Conservation (phyloP, 2,797 vertebrate species). For the Caiman crocodilus region DNA sequence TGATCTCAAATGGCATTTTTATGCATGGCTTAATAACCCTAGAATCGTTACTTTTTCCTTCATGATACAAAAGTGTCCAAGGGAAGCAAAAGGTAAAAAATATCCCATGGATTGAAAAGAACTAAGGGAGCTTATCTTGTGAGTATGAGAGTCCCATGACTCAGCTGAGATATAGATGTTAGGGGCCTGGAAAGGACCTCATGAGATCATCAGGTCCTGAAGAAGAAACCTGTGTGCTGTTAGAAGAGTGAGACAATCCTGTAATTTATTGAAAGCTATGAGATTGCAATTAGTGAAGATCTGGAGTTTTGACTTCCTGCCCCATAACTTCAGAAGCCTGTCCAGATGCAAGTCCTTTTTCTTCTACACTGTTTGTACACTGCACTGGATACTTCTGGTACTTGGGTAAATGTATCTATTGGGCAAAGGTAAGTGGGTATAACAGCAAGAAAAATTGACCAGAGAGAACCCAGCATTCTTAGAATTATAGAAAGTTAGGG, state of each 20-base stretch:
- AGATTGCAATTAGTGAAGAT: conserved; percentile 76
- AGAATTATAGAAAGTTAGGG: too few species aligned
- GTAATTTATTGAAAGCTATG: conserved; percentile 67
- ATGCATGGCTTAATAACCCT: conserved; percentile 75
- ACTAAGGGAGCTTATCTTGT: conserved; percentile 72
- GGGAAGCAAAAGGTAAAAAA: conserved; percentile 66
- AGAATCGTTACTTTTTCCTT: conserved; percentile 68
- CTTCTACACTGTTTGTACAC: conserved; percentile 15
- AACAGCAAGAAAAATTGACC: background rate
- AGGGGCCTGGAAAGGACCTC: too few species aligned
- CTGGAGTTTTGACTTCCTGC: conserved; percentile 63
- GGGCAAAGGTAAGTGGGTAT: background rate
- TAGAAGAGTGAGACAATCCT: conserved; percentile 73
- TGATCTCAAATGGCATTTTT: conserved; percentile 71
- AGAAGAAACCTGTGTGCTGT: conserved; percentile 65
- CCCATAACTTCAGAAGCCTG: conserved; percentile 51
- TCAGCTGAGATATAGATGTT: conserved; percentile 54
- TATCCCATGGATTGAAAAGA: conserved; percentile 74
- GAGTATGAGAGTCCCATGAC: conserved; percentile 76
- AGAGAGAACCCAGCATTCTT: background rate
- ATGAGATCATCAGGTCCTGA: background rate
- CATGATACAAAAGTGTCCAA: conserved; percentile 45
- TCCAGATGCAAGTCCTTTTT: conserved; percentile 30
- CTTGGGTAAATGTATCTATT: background rate
- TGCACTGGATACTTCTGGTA: conserved; percentile 1